Conservation (phyloP, 2,113 vertebrate genomes). For the Puma concolor region DNA sequence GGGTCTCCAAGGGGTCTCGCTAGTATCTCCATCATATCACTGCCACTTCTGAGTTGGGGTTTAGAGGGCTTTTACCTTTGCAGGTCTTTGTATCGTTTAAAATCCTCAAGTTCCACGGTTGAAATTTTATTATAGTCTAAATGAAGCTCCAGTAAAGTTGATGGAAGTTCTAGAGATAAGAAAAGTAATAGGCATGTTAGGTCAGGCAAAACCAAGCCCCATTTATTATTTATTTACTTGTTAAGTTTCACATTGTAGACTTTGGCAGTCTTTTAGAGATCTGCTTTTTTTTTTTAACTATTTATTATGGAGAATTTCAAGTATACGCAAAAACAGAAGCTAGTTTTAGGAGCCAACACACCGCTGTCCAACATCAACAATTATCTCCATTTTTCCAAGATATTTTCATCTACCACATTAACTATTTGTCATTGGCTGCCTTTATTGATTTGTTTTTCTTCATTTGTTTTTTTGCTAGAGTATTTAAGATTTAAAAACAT, state of each 20-base stretch:
- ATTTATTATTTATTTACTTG: neutral
- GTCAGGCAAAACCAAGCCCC: neutral
- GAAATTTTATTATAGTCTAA: conserved; percentile 97
- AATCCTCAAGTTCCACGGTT: conserved; percentile 94
- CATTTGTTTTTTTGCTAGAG: neutral
- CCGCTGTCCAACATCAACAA: neutral
- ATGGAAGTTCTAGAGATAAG: conserved; percentile 87
- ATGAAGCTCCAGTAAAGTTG: conserved; percentile 93
- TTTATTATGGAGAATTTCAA: conserved; percentile 15
- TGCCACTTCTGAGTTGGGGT: neutral
- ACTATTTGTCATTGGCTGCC: neutral
- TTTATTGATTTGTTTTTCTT: conserved; percentile 15
- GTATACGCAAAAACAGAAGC: neutral
- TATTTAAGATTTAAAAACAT: neutral
- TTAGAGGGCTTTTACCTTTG: conserved; percentile 88
- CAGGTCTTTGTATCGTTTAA: conserved; percentile 94
- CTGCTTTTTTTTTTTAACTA: neutral
- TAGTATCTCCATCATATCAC: neutral
- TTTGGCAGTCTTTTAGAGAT: neutral
- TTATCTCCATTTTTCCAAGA: neutral
- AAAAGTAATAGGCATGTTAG: neutral
- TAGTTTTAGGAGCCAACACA: neutral
- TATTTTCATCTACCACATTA: neutral
- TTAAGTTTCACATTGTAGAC: conserved; percentile 22
- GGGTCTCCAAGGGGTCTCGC: neutral